These are phyloP conservation scores for Brachylomia viminalis DNA, from an alignment of 2,888 invertebrate genomes.

Conservation along the genomic window DNA sequence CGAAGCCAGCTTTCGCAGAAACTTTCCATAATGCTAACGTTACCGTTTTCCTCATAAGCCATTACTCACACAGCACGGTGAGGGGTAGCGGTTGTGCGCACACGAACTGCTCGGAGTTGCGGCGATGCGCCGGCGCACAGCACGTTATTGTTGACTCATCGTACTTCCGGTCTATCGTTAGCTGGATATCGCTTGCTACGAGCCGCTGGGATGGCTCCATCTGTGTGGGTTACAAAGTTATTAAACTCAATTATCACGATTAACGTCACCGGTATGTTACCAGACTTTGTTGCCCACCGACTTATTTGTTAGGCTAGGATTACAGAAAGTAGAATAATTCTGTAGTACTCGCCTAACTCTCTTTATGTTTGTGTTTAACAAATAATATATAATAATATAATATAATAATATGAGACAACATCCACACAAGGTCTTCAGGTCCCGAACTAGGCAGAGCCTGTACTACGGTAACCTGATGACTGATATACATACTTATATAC, in stretches of 20 bases:
- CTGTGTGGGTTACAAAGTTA: constrained; percentile 66
- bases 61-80: constrained; percentile 81
- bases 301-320: constrained; percentile 18
- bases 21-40: constrained; percentile 29
- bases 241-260: constrained; percentile 40
- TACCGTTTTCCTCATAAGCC: constrained; percentile 16
- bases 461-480: no score
- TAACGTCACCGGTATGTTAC: constrained; percentile 22
- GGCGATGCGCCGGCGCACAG: constrained; percentile 80
- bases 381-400: no score
- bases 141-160: constrained; percentile 85
- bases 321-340: background rate
- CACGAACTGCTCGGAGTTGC: constrained; percentile 70
- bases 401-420: no score
- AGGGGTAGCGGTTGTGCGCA: constrained; percentile 83
- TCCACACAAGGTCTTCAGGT: no score
- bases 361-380: no score
- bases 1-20: constrained; percentile 27
- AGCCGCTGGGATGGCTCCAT: constrained; percentile 81
- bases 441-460: no score
- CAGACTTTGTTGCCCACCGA: constrained; percentile 19
- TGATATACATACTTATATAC: no score
- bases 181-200: constrained; percentile 80
- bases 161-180: constrained; percentile 75
- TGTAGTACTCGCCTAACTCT: no score